Conservation (phyloP, 92 coral and sea anemone species). For the Phenganax marumi region DNA sequence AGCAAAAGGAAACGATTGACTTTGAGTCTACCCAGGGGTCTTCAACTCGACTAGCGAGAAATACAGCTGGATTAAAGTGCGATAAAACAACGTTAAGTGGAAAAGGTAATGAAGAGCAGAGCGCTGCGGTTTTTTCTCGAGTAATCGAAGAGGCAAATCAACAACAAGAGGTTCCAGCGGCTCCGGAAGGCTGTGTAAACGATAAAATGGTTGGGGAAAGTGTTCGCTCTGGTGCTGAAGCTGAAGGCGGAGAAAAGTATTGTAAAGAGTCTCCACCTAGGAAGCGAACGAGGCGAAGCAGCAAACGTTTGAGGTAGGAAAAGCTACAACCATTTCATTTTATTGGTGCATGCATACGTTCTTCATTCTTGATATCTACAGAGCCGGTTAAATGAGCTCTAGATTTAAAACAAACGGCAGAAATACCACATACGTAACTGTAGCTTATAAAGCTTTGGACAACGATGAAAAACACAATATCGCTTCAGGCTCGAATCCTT, state of each 20-base stretch:
- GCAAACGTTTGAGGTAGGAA: slow-evolving; percentile 7
- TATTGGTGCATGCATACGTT: too few species aligned
- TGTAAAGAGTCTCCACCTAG: not conserved
- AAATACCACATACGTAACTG: too few species aligned
- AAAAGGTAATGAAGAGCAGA: not conserved
- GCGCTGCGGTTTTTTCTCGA: not conserved
- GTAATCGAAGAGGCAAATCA: not conserved
- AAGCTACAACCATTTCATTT: too few species aligned
- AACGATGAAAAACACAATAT: too few species aligned
- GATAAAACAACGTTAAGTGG: not conserved
- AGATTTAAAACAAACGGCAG: too few species aligned
- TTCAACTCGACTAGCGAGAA: not conserved
- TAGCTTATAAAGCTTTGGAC: too few species aligned
- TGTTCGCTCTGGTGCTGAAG: not conserved
- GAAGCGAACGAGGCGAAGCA: not conserved
- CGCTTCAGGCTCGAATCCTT: too few species aligned
- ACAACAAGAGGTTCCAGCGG: not conserved
- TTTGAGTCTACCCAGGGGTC: not conserved
- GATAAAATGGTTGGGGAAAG: not conserved
- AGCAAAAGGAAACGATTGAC: not conserved
- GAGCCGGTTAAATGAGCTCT: too few species aligned
- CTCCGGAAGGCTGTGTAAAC: not conserved
- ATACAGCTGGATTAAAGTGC: not conserved
- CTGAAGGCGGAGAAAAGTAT: not conserved
- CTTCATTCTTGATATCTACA: too few species aligned